Conservation (phyloP, 2,888 invertebrate species). For the Limnephilus rhombicus region DNA sequence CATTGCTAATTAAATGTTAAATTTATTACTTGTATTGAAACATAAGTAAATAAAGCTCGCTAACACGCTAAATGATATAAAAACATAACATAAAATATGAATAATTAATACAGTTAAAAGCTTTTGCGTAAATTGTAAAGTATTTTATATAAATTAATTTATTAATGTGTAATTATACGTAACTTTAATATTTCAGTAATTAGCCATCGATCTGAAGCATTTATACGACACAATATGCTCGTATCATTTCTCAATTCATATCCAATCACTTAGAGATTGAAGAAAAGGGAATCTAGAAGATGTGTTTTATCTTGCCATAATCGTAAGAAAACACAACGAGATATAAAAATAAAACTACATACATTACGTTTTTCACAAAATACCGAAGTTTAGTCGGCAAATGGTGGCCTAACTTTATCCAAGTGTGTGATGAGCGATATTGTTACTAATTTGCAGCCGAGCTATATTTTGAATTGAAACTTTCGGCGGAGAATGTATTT, state of each 20-base stretch:
- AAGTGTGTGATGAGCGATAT: constrained; percentile 43
- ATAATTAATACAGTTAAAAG: too few relatives aligned
- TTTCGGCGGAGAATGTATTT: constrained; percentile 36
- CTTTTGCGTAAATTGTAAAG: too few relatives aligned
- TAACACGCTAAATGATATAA: too few relatives aligned
- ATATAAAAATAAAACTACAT: neutral
- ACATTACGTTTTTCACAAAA: neutral
- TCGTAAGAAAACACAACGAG: neutral
- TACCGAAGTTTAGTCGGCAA: neutral
- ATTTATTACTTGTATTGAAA: too few relatives aligned
- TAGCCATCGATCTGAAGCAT: too few relatives aligned
- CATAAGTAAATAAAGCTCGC: too few relatives aligned
- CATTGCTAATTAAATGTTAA: too few relatives aligned
- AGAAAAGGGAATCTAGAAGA: neutral
- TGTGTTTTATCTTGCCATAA: neutral
- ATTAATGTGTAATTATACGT: too few relatives aligned
- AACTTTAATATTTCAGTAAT: too few relatives aligned
- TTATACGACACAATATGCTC: too few relatives aligned
- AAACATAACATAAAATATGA: too few relatives aligned
- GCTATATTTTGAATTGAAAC: constrained; percentile 39
- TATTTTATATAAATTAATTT: too few relatives aligned
- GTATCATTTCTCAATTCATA: neutral
- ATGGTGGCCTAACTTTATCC: constrained; percentile 4
- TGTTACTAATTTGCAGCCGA: constrained; percentile 34
- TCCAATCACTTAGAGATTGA: neutral